Evolutionary conservation across 2,113 vertebrate species (phyloP), one percentile per base, ranked within the genome.

Genomic region (Melanerpes aurifrons): DNA sequence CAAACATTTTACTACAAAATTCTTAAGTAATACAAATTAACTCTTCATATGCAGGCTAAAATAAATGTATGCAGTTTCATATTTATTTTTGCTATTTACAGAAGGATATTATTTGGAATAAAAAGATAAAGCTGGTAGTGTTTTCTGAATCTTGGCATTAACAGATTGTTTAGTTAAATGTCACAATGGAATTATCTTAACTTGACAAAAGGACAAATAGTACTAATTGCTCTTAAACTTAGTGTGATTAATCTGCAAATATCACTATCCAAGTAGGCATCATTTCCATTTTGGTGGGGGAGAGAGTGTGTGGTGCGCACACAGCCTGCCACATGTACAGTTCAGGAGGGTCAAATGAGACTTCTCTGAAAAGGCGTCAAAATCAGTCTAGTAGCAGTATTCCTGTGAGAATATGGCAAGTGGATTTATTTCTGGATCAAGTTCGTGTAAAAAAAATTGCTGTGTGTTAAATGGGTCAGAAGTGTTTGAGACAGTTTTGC

Each of bases 371-470:
- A 82, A 74, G 13, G 32, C 68, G 72, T 92, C 68, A 70, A 35
- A 78, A 61, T 37, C 35, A n/a, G 48, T 29, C 71, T 90, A 61
- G 68, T 35, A 69, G 48, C 40, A 68, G 18, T 54, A 67, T 80
- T 66, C 83, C 64, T 67, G 25, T 54, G 73, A 63, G 24, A 77
- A 58, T 53, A 37, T 15, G 19, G 31, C 70, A 71, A 68, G 45
- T 28, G 59, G 71, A 24, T 91, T 93, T 94, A 87, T 91, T 87
- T 85, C 87, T 72, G 79, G 56, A 29, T 67, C 40, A 89, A 89
- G 59, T 1, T 79, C 29, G 24, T 69, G 10, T 81, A n/a, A 71
- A 80, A 91, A 77, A 73, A 82, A 45, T 28, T 16, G 7, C 4
- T 4, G 5, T 35, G 35, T 66, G 50, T 79, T 89, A 87, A 91